Evolutionary conservation across 2,888 invertebrate genomes (phyloP).

Genomic region (Parasteatoda lunata): DNA sequence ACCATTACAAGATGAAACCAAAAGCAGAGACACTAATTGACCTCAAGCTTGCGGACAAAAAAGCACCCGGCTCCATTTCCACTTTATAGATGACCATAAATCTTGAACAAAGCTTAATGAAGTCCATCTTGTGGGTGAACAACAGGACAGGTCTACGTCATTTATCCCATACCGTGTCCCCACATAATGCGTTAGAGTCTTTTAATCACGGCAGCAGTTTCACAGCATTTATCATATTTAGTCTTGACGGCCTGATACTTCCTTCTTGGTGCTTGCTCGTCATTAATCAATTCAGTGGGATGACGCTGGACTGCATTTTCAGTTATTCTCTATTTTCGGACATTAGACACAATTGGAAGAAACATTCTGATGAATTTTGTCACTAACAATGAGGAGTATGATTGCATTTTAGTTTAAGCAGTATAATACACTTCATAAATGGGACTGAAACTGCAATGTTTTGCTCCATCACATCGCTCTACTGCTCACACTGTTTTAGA

Average conservation of each 20-base stretch:
- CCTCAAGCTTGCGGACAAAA: too few relatives aligned
- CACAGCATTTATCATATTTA: conserved; percentile 40
- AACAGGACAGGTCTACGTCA: not conserved
- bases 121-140: not conserved
- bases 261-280: conserved; percentile 6
- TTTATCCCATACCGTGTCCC: not conserved
- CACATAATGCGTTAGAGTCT: not conserved
- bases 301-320: not conserved
- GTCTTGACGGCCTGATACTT: conserved; percentile 9
- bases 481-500: too few relatives aligned
- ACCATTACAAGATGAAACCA: too few relatives aligned
- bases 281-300: conserved; percentile 17
- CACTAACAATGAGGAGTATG: not conserved
- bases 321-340: not conserved
- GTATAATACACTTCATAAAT: too few relatives aligned
- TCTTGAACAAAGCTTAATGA: not conserved
- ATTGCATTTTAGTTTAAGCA: too few relatives aligned
- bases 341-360: not conserved
- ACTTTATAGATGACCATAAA: not conserved
- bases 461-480: too few relatives aligned
- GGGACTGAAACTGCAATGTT: too few relatives aligned
- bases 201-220: not conserved
- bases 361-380: not conserved
- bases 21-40: too few relatives aligned
- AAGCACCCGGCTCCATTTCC: not conserved